Base-by-base conservation (phyloP, 2,888 invertebrate species). In the Archips crataeganus region DNA sequence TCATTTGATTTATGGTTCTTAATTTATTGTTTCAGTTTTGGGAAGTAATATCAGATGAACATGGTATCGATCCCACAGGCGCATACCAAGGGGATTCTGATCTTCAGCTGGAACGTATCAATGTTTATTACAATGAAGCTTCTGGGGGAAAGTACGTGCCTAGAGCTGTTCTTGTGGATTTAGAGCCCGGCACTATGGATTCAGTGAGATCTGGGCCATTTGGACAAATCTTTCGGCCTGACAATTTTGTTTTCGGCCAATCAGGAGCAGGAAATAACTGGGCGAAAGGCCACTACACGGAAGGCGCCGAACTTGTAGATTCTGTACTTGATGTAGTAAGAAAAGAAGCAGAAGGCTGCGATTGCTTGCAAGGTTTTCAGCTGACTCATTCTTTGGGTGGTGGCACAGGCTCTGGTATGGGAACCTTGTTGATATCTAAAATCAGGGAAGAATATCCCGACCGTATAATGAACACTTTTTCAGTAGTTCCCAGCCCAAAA, bases 361-460 rank as follows among this genome's bases (percentile, higher is more conserved):
- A 99, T 88, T 99, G 99, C 81, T 95, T 97, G 47, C 97, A 97
- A 95, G 98, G 98, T 61, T 98, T 97, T 87, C 98, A 98, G 86
- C 87, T 98, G 79, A 96, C 97, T 3, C 98, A 98, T 84, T 98
- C 98, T 0, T 86, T 94, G 6, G 94, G 94, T 10, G 94, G 94
- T 36, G 94, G 94, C 64, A 94, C 94, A 13, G 94, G 94, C 4
- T 90, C 94, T 0, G 94, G 94, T 2, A 83, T 95, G 39, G 94
- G 94, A 15, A 93, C 98, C 0, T 94, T 98, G 4, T 93, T 98
- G 23, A 96, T 98, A 80, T 97, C 97, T 74, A 97, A 98, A 87
- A 98, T 98, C 80, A 95, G 98, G 51, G 98, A 98, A 85, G 98
- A 98, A 87, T 98, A 98, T 83, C 98, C 98, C 0, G 98, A 98